phyloP scores from a whole-genome alignment of 1,140 invertebrate species.

The Panagrolaimus sp. region DNA sequence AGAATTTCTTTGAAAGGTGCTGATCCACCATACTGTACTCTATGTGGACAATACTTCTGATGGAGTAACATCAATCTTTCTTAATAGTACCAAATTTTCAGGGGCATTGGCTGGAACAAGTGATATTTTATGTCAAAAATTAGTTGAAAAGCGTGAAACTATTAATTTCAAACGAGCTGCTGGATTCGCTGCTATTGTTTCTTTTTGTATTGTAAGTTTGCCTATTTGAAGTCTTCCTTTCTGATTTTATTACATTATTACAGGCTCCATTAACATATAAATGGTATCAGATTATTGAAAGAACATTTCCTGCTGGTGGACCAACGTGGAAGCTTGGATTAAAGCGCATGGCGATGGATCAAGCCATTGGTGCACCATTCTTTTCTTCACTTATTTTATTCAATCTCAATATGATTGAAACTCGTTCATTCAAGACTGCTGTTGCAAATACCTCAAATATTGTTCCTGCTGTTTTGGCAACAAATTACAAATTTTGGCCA shows the following conservation, averaged over 20 bases:
- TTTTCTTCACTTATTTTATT: constrained; percentile 1
- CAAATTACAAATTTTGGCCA: constrained; percentile 45
- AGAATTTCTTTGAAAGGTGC: too few relatives aligned
- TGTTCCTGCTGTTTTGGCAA: constrained; percentile 30
- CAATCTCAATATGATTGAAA: neutral
- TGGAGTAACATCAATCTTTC: too few relatives aligned
- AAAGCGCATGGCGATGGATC: neutral
- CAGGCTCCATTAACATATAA: constrained; percentile 2
- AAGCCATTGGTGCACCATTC: neutral
- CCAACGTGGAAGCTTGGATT: neutral
- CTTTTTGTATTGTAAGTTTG: constrained; percentile 5
- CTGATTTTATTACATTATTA: too few relatives aligned
- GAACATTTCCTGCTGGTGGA: neutral
- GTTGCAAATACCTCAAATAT: constrained; percentile 24
- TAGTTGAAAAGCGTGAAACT: constrained; percentile 1
- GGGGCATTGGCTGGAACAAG: neutral
- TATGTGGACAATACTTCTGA: too few relatives aligned
- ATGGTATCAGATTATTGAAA: constrained; percentile 8
- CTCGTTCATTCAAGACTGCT: neutral
- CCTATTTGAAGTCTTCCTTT: neutral
- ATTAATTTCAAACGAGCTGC: neutral
- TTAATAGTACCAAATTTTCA: neutral
- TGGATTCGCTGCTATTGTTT: neutral
- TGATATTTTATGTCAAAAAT: constrained; percentile 2
- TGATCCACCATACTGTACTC: too few relatives aligned